A percentile compares a stretch with the other conserved stretches of the same genome.
Conservation (phyloP, 2,113 vertebrate genomes). For the Dinomys branickii region DNA sequence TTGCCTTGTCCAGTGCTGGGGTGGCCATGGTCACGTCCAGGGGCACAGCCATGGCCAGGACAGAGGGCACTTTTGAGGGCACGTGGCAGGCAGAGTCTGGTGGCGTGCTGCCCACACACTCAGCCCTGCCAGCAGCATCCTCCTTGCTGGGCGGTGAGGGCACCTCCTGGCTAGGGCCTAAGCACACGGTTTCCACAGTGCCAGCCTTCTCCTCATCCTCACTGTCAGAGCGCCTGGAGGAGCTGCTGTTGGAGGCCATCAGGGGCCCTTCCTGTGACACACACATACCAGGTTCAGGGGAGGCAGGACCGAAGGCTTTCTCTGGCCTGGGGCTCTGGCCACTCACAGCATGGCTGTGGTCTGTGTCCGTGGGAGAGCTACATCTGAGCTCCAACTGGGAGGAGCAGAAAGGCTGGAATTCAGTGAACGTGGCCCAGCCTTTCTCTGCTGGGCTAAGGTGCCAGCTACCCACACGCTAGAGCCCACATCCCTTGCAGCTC, state of each 20-base stretch:
- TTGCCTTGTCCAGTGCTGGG: not conserved
- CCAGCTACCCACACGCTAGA: slow-evolving; percentile 89
- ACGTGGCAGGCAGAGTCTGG: not conserved
- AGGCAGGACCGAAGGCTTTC: slow-evolving; percentile 68
- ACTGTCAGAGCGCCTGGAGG: slow-evolving; percentile 90
- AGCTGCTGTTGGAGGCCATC: slow-evolving; percentile 91
- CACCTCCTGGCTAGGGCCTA: slow-evolving; percentile 84
- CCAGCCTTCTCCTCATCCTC: slow-evolving; percentile 86
- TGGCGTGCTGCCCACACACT: not conserved
- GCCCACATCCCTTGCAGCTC: slow-evolving; percentile 86
- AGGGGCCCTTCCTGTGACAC: slow-evolving; percentile 87
- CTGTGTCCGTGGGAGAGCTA: slow-evolving; percentile 91
- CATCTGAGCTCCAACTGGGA: slow-evolving; percentile 92
- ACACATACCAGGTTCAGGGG: slow-evolving; percentile 88
- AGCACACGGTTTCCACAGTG: slow-evolving; percentile 77
- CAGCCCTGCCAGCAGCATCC: slow-evolving; percentile 87
- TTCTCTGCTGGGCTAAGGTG: slow-evolving; percentile 83
- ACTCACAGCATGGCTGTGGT: slow-evolving; percentile 74
- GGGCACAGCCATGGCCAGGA: not conserved
- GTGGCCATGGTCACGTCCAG: fast-evolving
- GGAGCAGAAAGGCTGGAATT: slow-evolving; percentile 96
- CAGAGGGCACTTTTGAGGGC: not conserved
- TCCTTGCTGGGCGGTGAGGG: no score
- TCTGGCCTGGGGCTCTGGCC: slow-evolving; percentile 85
- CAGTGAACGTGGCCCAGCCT: slow-evolving; percentile 94